Percentiles rank a stretch among this genome's conserved stretches.
These are phyloP conservation scores for Argyra leucocephala DNA, from an alignment of 2,888 invertebrate species.

Conservation along the genomic window DNA sequence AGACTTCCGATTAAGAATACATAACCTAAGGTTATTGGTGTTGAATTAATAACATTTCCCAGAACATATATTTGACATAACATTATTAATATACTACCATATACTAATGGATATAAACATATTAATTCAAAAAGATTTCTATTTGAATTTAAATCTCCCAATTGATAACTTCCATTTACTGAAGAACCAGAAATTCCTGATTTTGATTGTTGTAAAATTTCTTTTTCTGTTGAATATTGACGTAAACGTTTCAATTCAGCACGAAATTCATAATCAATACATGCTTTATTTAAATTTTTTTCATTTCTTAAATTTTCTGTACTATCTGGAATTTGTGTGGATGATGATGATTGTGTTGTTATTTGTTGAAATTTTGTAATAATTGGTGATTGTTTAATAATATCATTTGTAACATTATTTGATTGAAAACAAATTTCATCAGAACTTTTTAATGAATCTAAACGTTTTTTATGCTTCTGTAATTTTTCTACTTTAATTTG, in stretches of 20 bases:
- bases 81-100: conserved; percentile 20
- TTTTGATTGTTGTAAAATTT: too few species aligned
- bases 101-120: conserved; percentile 18
- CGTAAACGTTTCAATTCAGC: conserved; percentile 7
- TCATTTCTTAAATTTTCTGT: background rate
- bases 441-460: background rate
- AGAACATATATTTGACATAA: conserved; percentile 22
- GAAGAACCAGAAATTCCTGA: too few species aligned
- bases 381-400: too few species aligned
- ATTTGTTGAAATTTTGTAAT: background rate
- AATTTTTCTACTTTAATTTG: conserved; percentile 16
- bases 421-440: background rate
- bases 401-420: too few species aligned
- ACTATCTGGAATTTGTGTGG: background rate
- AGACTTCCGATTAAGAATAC: conserved; percentile 23
- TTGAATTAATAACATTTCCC: conserved; percentile 19
- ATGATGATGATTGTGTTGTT: background rate
- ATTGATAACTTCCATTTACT: background rate
- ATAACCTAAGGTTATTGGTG: conserved; percentile 22
- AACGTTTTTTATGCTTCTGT: conserved; percentile 17
- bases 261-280: conserved; percentile 1
- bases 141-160: background rate
- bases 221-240: background rate
- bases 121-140: background rate
- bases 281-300: background rate